These are phyloP conservation scores for Promerops cafer DNA, from an alignment of 2,113 vertebrate species.

Conservation along the genomic window DNA sequence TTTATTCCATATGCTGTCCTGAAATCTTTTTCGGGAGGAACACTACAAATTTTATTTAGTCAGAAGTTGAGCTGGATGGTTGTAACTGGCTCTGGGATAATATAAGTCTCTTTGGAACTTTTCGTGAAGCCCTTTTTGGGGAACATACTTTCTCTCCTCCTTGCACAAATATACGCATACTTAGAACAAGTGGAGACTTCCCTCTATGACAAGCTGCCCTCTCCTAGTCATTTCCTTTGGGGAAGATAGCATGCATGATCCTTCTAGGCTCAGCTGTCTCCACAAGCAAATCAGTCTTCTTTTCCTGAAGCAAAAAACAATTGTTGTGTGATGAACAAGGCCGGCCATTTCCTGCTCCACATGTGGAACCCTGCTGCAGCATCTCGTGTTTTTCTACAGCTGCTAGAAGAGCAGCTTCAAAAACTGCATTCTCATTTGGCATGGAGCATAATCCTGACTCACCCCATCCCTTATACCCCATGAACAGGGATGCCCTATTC, in stretches of 20 bases:
- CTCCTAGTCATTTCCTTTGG: not conserved
- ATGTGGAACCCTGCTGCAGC: not conserved
- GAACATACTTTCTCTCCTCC: not conserved
- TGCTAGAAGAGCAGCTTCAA: not conserved
- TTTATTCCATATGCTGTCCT: not conserved
- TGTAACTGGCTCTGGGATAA: not conserved
- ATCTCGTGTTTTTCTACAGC: not conserved
- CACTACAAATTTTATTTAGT: not conserved
- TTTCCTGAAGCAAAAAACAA: not conserved
- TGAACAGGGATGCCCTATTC: not conserved
- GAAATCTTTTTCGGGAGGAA: rapidly evolving
- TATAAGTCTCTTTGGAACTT: not conserved
- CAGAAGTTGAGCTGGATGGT: not conserved
- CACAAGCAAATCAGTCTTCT: not conserved
- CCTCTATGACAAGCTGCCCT: not conserved
- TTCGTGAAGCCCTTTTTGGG: not conserved
- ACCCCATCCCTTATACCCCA: not conserved
- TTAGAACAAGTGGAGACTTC: not conserved
- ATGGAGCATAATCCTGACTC: not conserved
- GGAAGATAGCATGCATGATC: not conserved
- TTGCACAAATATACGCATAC: not conserved
- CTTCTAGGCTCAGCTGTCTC: not conserved
- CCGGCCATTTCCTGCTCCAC: not conserved
- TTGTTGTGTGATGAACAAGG: not conserved
- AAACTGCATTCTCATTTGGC: not conserved